Evolutionary conservation across 2,113 vertebrate genomes (phyloP), one percentile per base, ranked within the genome.

Genomic region (Menidia beryllina): DNA sequence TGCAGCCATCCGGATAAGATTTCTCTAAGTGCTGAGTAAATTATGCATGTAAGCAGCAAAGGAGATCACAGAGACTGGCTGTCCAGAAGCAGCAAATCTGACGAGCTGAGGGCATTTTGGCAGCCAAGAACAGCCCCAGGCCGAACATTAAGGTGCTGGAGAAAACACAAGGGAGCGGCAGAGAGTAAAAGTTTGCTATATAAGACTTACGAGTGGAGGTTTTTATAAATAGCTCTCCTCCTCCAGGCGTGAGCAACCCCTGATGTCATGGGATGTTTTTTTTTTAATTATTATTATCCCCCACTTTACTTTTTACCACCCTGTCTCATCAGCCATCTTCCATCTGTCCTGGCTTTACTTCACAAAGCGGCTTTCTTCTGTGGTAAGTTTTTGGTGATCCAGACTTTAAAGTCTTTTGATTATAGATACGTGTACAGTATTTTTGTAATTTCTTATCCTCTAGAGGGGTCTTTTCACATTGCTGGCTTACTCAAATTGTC

Each of bases 191-290:
- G 49, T 69, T 76, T 21, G 64, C 69, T 59, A 83, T 55, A 75
- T 58, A 71, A 56, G 60, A 63, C 55, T 69, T 36, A 20, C 21
- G 54, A 82, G 81, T 64, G 54, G 69, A 60, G 58, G 67, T 24
- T 25, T 75, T 27, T 15, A 66, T 66, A 71, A 91, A 87, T 85
- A 89, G 74, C 77, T 57, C 60, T 38, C 34, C 50, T 74, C 71
- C 87, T 79, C 50, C 21, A 56, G 85, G 81, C 83, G 61, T 67
- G 20, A 66, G 53, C 63, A 23, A 27, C 61, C 69, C 81, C 87
- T 90, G 76, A 91, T 82, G 85, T 91, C 85, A 85, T 2, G 39
- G 47, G 50, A 53, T 30, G 50, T 47, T 60, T 59, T 26, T 21
- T 74, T 47, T 67, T 30, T n/a, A n/a, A n/a, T n/a, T n/a, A n/a